These are phyloP conservation scores for Zosterops hypoxanthus DNA, from an alignment of 2,113 vertebrate species.

Conservation along the genomic window DNA sequence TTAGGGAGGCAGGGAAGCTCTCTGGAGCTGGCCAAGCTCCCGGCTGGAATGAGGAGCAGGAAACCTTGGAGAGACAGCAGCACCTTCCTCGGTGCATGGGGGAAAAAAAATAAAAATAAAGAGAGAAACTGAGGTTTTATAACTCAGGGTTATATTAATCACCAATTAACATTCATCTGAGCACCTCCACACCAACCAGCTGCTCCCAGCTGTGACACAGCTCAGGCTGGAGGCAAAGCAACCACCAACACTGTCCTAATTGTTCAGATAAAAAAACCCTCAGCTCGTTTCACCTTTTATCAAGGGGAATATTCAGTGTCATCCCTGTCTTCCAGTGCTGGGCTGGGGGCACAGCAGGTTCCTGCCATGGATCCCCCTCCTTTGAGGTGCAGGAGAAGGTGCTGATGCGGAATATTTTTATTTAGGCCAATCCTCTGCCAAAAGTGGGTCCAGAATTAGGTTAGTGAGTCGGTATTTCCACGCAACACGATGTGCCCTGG, in stretches of 20 bases:
- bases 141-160: not conserved
- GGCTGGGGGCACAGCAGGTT: not conserved
- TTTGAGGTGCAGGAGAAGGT: not conserved
- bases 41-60: not conserved
- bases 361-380: fast-evolving
- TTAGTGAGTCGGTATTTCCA: constrained; percentile 24
- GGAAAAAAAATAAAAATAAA: no score
- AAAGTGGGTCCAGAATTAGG: constrained; percentile 36
- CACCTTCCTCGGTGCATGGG: not conserved
- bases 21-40: not conserved
- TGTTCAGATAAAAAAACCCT: not conserved
- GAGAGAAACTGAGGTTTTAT: not conserved
- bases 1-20: not conserved
- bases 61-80: not conserved
- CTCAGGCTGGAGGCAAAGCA: not conserved
- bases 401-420: not conserved
- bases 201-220: not conserved
- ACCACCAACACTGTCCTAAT: not conserved
- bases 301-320: not conserved
- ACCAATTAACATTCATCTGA: not conserved
- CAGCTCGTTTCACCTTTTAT: not conserved
- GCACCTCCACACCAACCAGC: not conserved
- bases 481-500: not conserved
- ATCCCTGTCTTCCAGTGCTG: fast-evolving
- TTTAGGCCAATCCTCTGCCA: not conserved